Conservation (phyloP, 2,888 invertebrate species). For the Ceriagrion tenellum region DNA sequence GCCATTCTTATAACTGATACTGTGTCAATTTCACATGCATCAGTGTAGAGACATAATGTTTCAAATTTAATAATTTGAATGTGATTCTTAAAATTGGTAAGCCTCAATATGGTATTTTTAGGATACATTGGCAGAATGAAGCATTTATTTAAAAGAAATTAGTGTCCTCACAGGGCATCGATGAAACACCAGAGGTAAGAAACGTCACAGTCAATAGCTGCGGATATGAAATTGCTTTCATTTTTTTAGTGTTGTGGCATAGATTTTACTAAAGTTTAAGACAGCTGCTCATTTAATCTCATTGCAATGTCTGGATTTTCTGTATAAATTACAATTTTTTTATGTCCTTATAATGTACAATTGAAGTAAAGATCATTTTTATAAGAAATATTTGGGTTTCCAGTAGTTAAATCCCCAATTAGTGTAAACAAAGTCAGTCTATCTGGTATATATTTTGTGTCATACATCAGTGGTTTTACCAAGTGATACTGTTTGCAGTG, state of each 20-base stretch:
- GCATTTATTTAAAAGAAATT: slow-evolving; percentile 26
- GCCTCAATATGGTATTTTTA: slow-evolving; percentile 45
- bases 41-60: slow-evolving; percentile 61
- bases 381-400: slow-evolving; percentile 58
- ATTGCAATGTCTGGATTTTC: slow-evolving; percentile 59
- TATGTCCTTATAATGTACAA: slow-evolving; percentile 64
- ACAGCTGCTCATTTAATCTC: slow-evolving; percentile 60
- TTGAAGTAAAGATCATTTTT: slow-evolving; percentile 64
- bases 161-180: slow-evolving; percentile 46
- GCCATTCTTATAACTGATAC: slow-evolving; percentile 61
- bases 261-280: slow-evolving; percentile 56
- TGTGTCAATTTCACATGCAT: slow-evolving; percentile 61
- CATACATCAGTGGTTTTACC: neutral
- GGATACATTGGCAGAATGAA: slow-evolving; percentile 37
- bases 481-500: neutral
- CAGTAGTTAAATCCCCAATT: neutral
- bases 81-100: slow-evolving; percentile 60
- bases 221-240: slow-evolving; percentile 39
- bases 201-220: slow-evolving; percentile 42
- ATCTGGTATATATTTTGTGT: neutral
- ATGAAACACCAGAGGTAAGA: slow-evolving; percentile 59
- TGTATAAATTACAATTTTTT: slow-evolving; percentile 59
- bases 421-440: neutral
- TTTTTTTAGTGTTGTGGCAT: slow-evolving; percentile 61
- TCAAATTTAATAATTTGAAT: slow-evolving; percentile 58